These are phyloP conservation scores for Tipula lateralis DNA, from an alignment of 2,888 invertebrate species.

Conservation along the genomic window DNA sequence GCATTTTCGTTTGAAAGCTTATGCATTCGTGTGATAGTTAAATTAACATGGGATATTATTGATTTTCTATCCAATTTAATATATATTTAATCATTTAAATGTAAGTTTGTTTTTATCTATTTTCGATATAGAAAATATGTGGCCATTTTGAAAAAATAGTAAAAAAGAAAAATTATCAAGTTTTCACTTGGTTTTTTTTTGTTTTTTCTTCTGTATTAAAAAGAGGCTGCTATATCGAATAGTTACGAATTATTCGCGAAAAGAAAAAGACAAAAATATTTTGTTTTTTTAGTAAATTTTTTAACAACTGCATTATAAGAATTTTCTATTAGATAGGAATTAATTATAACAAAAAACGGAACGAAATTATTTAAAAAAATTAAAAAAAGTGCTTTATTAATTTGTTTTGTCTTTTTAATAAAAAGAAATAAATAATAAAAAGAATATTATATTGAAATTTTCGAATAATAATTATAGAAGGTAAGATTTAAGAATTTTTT, in stretches of 20 bases:
- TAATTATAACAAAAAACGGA: conserved; percentile 26
- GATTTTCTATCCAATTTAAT: neutral
- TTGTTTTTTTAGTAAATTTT: conserved; percentile 26
- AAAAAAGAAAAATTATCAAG: neutral
- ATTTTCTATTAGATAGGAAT: conserved; percentile 29
- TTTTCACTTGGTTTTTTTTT: conserved; percentile 13
- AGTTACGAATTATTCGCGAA: conserved; percentile 25
- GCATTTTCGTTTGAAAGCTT: neutral
- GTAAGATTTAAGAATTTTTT: neutral
- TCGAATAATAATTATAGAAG: neutral
- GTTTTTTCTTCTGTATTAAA: conserved; percentile 19
- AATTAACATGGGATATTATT: neutral
- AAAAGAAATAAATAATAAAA: neutral
- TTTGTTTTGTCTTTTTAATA: neutral
- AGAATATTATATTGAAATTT: neutral
- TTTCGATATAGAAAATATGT: conserved; percentile 15
- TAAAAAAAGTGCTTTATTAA: conserved; percentile 29
- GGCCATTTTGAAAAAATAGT: neutral
- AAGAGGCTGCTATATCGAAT: conserved; percentile 12
- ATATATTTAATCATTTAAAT: neutral
- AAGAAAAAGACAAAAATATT: conserved; percentile 12
- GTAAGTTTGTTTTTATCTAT: neutral
- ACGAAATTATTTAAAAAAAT: conserved; percentile 12
- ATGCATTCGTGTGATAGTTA: neutral
- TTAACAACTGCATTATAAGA: conserved; percentile 29